Evolutionary conservation across 2,888 invertebrate genomes (phyloP).

Genomic region (Cyclophora punctaria): DNA sequence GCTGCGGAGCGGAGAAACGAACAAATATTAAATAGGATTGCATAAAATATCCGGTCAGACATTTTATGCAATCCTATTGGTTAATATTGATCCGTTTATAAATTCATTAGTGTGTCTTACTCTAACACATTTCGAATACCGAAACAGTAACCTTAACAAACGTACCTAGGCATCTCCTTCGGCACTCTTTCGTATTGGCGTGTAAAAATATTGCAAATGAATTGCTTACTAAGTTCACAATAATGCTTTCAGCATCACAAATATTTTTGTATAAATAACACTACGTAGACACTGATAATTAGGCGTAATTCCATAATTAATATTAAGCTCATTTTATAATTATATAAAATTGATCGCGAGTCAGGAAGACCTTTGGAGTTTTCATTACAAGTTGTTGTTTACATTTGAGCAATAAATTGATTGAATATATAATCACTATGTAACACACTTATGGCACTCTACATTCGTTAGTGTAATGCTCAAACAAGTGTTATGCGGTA

Average conservation of each 20-base stretch:
- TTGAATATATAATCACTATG: slow-evolving; percentile 36
- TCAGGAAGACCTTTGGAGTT: slow-evolving; percentile 53
- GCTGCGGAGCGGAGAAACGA: too few species aligned
- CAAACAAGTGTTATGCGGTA: slow-evolving; percentile 5
- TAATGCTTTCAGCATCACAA: too few species aligned
- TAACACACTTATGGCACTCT: slow-evolving; percentile 64
- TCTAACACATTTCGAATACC: too few species aligned
- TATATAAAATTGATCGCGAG: slow-evolving; percentile 36
- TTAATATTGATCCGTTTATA: too few species aligned
- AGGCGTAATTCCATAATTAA: slow-evolving; percentile 14
- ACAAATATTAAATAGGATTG: too few species aligned
- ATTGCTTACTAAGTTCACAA: background rate
- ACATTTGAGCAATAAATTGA: slow-evolving; percentile 55
- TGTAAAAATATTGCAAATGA: background rate
- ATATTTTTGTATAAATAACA: too few species aligned
- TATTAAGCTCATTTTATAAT: slow-evolving; percentile 25
- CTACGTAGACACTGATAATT: background rate
- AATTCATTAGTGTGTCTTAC: too few species aligned
- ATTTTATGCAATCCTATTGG: too few species aligned
- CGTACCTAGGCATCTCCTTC: too few species aligned
- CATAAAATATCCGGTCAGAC: too few species aligned
- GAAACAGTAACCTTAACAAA: too few species aligned
- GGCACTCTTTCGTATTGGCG: background rate
- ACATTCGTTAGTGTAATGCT: slow-evolving; percentile 52
- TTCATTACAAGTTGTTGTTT: slow-evolving; percentile 34